Evolutionary conservation across 1,140 invertebrate genomes (phyloP).

Genomic region (Protaetia brevitarsis): DNA sequence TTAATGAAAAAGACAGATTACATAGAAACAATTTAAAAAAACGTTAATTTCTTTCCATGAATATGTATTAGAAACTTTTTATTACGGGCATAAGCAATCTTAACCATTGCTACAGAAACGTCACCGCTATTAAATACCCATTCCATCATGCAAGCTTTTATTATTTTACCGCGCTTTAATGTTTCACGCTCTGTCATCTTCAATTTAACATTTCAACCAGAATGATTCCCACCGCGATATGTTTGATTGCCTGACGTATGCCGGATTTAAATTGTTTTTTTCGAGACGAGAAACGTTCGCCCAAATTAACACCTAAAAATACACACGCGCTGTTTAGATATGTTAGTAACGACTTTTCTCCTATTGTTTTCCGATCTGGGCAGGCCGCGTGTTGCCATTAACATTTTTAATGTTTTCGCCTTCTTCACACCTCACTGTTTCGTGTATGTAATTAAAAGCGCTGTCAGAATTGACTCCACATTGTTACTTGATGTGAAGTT

Average conservation of each 20-base stretch:
- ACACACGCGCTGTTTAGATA: neutral
- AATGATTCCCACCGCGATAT: neutral
- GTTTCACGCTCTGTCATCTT: constrained; percentile 15
- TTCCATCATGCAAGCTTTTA: constrained; percentile 1
- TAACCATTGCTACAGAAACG: neutral
- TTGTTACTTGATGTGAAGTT: constrained; percentile 15
- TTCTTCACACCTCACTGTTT: neutral
- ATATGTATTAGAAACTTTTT: too few relatives aligned
- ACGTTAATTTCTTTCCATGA: too few relatives aligned
- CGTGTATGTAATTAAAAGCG: neutral
- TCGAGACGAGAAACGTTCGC: neutral
- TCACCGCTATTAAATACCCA: neutral
- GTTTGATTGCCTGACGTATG: neutral
- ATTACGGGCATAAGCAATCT: too few relatives aligned
- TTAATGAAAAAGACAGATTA: too few relatives aligned
- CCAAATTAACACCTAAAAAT: constrained; percentile 14
- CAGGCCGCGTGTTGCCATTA: too few relatives aligned
- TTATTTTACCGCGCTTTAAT: constrained; percentile 17
- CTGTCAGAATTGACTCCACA: neutral
- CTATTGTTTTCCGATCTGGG: neutral
- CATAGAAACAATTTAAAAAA: too few relatives aligned
- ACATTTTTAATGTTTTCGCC: neutral
- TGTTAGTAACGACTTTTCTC: neutral
- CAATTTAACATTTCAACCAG: constrained; percentile 4
- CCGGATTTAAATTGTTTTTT: constrained; percentile 13